phyloP scores from a whole-genome alignment of 2,888 invertebrate genomes.

The Patella depressa region DNA sequence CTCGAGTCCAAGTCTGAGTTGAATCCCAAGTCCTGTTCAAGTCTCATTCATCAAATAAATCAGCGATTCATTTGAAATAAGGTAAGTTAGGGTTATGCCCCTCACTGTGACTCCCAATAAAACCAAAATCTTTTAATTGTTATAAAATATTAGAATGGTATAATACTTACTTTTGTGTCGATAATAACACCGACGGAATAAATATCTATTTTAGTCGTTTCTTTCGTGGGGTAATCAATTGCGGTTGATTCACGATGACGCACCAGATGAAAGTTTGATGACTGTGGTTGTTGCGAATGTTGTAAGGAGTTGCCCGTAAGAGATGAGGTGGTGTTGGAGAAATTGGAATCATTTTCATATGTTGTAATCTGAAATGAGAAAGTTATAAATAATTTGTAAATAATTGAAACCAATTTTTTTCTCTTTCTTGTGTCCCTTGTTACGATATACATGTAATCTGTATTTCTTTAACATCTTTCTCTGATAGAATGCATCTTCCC shows the following conservation, averaged over 20 bases:
- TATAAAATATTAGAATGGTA: too few species aligned
- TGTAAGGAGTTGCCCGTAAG: conserved; percentile 13
- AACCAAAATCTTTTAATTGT: too few species aligned
- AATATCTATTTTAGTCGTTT: conserved; percentile 53
- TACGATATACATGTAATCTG: background rate
- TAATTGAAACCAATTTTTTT: background rate
- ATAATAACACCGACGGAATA: conserved; percentile 63
- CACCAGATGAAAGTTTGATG: conserved; percentile 13
- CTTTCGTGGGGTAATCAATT: conserved; percentile 22
- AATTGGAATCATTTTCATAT: conserved; percentile 27
- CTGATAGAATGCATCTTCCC: too few species aligned
- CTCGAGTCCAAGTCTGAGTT: too few species aligned
- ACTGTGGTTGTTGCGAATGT: conserved; percentile 21
- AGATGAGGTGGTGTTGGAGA: conserved; percentile 20
- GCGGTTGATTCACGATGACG: conserved; percentile 16
- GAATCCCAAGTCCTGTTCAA: too few species aligned
- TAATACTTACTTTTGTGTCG: conserved; percentile 56
- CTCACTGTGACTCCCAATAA: too few species aligned
- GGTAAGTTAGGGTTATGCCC: too few species aligned
- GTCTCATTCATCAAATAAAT: too few species aligned
- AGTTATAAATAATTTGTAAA: background rate
- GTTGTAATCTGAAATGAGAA: conserved; percentile 25
- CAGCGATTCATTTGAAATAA: too few species aligned
- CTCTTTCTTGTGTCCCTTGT: conserved; percentile 12
- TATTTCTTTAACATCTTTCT: too few species aligned